Conservation (phyloP, 2,888 invertebrate species). For the Steromphala cineraria region DNA sequence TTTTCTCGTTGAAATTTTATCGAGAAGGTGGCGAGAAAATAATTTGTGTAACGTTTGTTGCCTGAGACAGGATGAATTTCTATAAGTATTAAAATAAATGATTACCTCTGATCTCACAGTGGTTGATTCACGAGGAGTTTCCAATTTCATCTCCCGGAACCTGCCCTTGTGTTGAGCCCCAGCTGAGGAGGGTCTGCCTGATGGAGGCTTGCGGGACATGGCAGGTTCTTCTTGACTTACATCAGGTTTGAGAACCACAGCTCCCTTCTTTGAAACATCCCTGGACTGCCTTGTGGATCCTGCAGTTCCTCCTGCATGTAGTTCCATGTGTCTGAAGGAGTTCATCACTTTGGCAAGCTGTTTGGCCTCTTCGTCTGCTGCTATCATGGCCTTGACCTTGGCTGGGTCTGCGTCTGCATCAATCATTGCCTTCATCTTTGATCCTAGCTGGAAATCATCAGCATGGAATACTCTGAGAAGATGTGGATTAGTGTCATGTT, state of each 20-base stretch:
- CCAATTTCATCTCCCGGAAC: conserved; percentile 61
- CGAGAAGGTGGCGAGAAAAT: no score
- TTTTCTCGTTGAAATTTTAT: no score
- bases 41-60: no score
- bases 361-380: conserved; percentile 57
- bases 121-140: neutral
- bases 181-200: conserved; percentile 53
- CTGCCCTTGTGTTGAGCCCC: conserved; percentile 49
- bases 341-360: conserved; percentile 65
- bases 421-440: conserved; percentile 58
- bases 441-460: conserved; percentile 50
- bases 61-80: no score
- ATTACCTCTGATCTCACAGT: neutral
- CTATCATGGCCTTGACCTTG: conserved; percentile 50
- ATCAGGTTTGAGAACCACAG: conserved; percentile 33
- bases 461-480: conserved; percentile 52
- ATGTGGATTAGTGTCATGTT: conserved; percentile 53
- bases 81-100: no score
- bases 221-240: conserved; percentile 35
- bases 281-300: conserved; percentile 31
- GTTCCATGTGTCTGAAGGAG: conserved; percentile 66
- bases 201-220: conserved; percentile 23
- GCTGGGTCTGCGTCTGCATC: conserved; percentile 52
- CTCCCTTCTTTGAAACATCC: conserved; percentile 40
- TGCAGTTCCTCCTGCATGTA: conserved; percentile 58